These are phyloP conservation scores for Tokudaia tokunoshimensis DNA, from an alignment of 2,797 vertebrate species.

Conservation along the genomic window DNA sequence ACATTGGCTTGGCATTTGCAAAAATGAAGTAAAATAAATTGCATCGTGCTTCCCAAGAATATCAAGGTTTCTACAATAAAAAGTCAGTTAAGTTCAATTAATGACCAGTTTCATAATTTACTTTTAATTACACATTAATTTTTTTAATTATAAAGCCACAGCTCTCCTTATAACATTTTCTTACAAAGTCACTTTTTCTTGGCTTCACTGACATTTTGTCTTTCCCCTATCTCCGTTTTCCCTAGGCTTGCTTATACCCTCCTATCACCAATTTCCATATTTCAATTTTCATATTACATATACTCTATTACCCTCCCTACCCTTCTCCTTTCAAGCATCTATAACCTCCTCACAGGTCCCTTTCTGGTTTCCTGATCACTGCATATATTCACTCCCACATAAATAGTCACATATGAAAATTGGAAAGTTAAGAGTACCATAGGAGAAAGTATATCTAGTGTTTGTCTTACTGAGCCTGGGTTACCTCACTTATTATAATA, in stretches of 20 bases:
- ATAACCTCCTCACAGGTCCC: not conserved
- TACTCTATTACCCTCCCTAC: not conserved
- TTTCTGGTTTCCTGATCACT: not conserved
- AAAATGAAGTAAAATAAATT: not conserved
- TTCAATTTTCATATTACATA: not conserved
- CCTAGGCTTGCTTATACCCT: not conserved
- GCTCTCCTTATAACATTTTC: not conserved
- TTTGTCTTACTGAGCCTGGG: not conserved
- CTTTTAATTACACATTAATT: not conserved
- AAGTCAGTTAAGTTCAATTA: not conserved
- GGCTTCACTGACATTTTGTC: not conserved
- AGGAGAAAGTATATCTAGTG: not conserved
- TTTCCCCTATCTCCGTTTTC: not conserved
- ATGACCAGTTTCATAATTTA: slow-evolving; percentile 11
- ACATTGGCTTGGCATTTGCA: not conserved
- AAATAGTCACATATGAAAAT: not conserved
- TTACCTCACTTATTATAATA: not conserved
- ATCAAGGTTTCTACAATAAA: not conserved
- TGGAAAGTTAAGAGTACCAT: not conserved
- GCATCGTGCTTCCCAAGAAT: not conserved
- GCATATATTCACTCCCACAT: not conserved
- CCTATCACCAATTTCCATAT: no score
- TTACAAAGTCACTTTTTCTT: not conserved
- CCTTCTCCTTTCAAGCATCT: not conserved
- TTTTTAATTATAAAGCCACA: not conserved